Evolutionary conservation across 2,888 invertebrate species (phyloP).

Genomic region (Timandra comae): DNA sequence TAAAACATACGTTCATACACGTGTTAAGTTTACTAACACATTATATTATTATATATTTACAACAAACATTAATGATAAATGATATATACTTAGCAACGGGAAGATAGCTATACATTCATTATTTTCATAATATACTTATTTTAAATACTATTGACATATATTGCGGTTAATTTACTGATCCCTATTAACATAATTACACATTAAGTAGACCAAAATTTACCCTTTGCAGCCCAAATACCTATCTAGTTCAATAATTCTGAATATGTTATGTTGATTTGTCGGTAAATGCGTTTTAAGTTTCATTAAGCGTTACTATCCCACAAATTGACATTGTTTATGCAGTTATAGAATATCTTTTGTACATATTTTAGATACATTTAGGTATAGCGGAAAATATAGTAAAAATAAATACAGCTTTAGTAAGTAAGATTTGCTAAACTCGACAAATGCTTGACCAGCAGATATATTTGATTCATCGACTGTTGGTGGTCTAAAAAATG

Average conservation of each 20-base stretch:
- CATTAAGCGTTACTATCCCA: too few relatives aligned
- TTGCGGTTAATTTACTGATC: constrained; percentile 31
- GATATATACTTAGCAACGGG: constrained; percentile 31
- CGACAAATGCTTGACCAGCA: too few relatives aligned
- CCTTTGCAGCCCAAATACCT: constrained; percentile 34
- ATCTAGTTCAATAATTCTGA: background rate
- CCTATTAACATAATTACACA: constrained; percentile 34
- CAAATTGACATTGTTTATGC: too few relatives aligned
- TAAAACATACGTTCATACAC: background rate
- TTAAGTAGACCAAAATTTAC: constrained; percentile 28
- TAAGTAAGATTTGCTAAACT: too few relatives aligned
- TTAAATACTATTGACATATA: constrained; percentile 26
- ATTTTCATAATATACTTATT: constrained; percentile 26
- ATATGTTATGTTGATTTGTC: background rate
- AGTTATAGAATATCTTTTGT: too few relatives aligned
- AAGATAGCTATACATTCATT: constrained; percentile 41
- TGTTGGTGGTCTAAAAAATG: too few relatives aligned
- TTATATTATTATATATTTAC: constrained; percentile 55
- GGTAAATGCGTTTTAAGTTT: background rate
- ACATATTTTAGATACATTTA: too few relatives aligned
- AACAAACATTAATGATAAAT: constrained; percentile 36
- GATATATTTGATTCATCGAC: too few relatives aligned
- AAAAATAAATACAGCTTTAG: too few relatives aligned
- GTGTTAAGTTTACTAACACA: constrained; percentile 12
- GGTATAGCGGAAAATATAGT: too few relatives aligned